Evolutionary conservation across 2,113 vertebrate species (phyloP).

Genomic region (Pristiophorus japonicus): DNA sequence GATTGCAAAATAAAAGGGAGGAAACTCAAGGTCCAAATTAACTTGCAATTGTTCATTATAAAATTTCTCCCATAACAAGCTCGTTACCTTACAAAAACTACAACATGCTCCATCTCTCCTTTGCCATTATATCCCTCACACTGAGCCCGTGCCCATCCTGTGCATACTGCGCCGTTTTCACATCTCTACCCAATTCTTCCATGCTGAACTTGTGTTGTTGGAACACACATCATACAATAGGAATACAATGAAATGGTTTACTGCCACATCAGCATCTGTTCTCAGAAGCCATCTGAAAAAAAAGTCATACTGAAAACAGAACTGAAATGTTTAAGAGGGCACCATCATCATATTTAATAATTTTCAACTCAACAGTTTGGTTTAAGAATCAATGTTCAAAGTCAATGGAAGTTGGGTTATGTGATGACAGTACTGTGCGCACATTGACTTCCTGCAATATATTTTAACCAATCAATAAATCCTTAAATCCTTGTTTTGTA

Average conservation of each 20-base stretch:
- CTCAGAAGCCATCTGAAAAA: background rate
- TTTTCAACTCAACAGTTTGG: background rate
- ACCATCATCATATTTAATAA: background rate
- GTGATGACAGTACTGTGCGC: background rate
- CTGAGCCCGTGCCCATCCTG: background rate
- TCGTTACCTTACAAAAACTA: too few relatives aligned
- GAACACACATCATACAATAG: background rate
- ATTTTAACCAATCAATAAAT: background rate
- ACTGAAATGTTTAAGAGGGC: background rate
- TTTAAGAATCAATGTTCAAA: background rate
- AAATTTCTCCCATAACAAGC: background rate
- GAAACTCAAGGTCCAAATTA: background rate
- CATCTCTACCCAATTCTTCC: background rate
- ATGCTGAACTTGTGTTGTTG: background rate
- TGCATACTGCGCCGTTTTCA: background rate
- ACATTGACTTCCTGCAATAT: background rate
- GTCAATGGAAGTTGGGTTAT: background rate
- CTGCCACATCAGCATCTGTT: background rate
- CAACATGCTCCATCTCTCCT: background rate
- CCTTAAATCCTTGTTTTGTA: background rate
- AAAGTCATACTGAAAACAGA: background rate
- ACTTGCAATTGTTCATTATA: background rate
- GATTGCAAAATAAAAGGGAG: background rate
- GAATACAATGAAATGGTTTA: background rate
- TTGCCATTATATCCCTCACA: background rate